phyloP scores from a whole-genome alignment of 2,888 invertebrate genomes.

The Tortrix viridana region DNA sequence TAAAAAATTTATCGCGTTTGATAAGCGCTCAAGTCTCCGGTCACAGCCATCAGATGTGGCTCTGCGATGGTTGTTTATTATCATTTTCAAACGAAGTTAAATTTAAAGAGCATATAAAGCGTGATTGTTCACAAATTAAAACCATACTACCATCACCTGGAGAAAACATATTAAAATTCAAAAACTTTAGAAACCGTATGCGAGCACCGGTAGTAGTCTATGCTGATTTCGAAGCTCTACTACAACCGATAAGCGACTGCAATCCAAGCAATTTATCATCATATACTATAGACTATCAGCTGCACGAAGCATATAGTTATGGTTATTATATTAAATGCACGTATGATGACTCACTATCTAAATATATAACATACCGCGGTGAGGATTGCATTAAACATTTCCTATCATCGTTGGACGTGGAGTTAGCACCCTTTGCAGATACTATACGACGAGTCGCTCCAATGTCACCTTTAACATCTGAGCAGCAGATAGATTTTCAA shows the following conservation, averaged over 20 bases:
- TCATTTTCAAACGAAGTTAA: background rate
- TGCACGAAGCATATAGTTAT: background rate
- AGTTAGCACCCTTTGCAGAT: background rate
- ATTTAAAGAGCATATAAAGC: background rate
- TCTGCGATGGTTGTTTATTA: conserved; percentile 9
- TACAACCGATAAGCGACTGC: background rate
- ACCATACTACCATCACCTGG: background rate
- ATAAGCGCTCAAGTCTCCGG: too few species aligned
- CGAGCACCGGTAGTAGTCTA: conserved; percentile 1
- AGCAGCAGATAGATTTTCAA: background rate
- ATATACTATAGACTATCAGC: background rate
- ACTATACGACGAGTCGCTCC: background rate
- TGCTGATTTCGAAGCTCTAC: conserved; percentile 8
- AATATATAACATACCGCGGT: conserved; percentile 5
- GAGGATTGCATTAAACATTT: background rate
- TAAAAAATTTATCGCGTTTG: too few species aligned
- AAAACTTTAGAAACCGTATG: background rate
- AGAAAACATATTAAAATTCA: background rate
- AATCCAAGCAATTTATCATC: background rate
- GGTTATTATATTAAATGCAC: conserved; percentile 10
- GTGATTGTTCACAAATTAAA: conserved; percentile 1
- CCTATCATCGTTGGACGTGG: background rate
- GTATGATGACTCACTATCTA: background rate
- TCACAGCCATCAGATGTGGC: background rate
- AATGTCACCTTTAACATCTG: too few species aligned